Evolutionary conservation across 2,888 invertebrate genomes (phyloP).

Genomic region (Poecilus cupreus): DNA sequence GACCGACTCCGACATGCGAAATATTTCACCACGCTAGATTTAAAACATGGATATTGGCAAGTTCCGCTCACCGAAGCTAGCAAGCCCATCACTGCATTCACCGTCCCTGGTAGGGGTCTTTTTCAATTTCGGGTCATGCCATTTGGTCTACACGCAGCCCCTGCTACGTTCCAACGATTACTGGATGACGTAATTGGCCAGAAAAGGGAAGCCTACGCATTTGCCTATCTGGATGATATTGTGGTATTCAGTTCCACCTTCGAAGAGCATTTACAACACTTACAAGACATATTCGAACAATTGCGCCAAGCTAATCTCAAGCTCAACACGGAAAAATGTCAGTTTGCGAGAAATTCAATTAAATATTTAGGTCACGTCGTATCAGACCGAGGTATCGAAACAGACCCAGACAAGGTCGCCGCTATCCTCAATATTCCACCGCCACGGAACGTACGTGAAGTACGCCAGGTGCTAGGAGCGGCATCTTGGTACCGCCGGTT

Average conservation of each 20-base stretch:
- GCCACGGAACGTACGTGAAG: conserved; percentile 55
- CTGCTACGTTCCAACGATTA: conserved; percentile 65
- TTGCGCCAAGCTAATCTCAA: conserved; percentile 59
- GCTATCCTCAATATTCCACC: conserved; percentile 2
- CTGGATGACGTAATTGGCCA: conserved; percentile 65
- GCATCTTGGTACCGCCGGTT: conserved; percentile 66
- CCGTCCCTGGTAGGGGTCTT: background rate
- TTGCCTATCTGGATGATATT: conserved; percentile 65
- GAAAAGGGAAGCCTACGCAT: conserved; percentile 63
- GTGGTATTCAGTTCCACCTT: conserved; percentile 60
- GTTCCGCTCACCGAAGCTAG: background rate
- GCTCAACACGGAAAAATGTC: conserved; percentile 62
- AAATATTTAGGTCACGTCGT: conserved; percentile 61
- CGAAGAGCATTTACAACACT: conserved; percentile 57
- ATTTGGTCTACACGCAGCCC: background rate
- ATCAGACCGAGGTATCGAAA: conserved; percentile 48
- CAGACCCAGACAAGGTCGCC: conserved; percentile 48
- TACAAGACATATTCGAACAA: conserved; percentile 59
- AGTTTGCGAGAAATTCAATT: conserved; percentile 60
- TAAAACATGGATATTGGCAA: too few species aligned
- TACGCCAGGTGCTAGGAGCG: conserved; percentile 64
- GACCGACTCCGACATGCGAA: background rate
- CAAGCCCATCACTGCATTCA: background rate
- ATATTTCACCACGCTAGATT: background rate
- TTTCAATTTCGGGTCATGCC: background rate